Evolutionary conservation across 1,140 invertebrate species (phyloP), one percentile per base, ranked within the genome.

Genomic region (Drosophila nigromelanica): DNA sequence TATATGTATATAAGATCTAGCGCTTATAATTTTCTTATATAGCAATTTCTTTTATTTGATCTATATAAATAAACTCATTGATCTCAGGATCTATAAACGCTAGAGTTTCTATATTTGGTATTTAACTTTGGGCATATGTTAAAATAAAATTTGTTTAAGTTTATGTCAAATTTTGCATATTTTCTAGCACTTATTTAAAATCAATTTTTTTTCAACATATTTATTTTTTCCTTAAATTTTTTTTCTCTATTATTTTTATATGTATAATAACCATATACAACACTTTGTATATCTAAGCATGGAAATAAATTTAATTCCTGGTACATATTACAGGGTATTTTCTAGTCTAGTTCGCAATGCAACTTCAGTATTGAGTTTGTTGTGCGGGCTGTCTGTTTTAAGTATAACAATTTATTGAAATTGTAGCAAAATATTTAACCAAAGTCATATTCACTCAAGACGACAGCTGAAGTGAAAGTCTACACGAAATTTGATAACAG

Each of bases 381-480:
- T 24, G 54, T 54, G 50, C 39, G 50, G 61, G 37, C 15, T 52
- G 37, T 54, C 27, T 21, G 33, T 50, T 6, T 50, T 43, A 37
- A 11, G 4, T 39, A 24, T 14, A 33, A 43, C 37, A 54, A 54
- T 33, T 43, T 63, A 42, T 63, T 33, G 15, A 43, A 63, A 63
- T 43, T 63, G 37, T 54, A 54, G 50, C 48, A 52, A 54, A 39
- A 63, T 27, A 18, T 24, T 48, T 27, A 48, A n/a, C 12, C 27
- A 43, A 18, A 33, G 14, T n/a, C n/a, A 61, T 35, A 48, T 18
- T 40, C 39, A n/a, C 5, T 40, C 39, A 8, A 3, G 12, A 8
- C 33, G 35, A 42, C 52, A 66, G 51, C 52, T 56, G 40, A 21
- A 45, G 48, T 52, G 66, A 69, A 69, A 69, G 66, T 61, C 58